Conservation (phyloP, 1,140 invertebrate genomes). For the Euschistus heros region DNA sequence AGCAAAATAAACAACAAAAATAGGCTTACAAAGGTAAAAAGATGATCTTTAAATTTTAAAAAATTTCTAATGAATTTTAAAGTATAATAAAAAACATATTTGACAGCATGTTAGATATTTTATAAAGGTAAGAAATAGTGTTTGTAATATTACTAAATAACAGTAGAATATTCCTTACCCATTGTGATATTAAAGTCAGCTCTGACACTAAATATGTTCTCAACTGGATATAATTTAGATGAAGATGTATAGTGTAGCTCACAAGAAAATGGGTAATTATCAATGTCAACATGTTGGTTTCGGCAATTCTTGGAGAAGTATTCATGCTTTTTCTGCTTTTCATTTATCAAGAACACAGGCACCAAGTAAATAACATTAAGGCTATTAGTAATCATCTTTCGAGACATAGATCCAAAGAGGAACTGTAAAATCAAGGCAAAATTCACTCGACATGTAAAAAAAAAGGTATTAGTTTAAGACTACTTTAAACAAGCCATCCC, state of each 20-base stretch:
- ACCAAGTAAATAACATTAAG: conserved; percentile 29
- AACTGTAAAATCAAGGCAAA: neutral
- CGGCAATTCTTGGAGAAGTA: neutral
- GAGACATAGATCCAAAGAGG: neutral
- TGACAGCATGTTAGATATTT: neutral
- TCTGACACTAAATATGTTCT: conserved; percentile 38
- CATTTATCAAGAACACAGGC: conserved; percentile 30
- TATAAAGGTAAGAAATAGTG: neutral
- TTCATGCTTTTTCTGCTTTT: neutral
- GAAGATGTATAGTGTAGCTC: conserved; percentile 36
- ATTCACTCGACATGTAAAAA: no score
- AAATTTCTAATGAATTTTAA: neutral
- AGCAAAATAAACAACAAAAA: no score
- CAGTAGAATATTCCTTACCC: conserved; percentile 33
- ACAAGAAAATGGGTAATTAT: conserved; percentile 35
- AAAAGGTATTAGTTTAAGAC: no score
- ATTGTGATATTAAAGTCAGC: conserved; percentile 39
- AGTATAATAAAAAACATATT: neutral
- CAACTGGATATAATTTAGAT: conserved; percentile 32
- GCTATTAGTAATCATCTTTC: conserved; percentile 10
- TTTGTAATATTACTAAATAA: neutral
- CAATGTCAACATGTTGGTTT: neutral
- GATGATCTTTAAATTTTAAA: no score
- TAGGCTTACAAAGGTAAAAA: no score
- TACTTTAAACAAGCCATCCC: no score